phyloP scores from a whole-genome alignment of 2,888 invertebrate genomes.

The Drosophila lutescens region DNA sequence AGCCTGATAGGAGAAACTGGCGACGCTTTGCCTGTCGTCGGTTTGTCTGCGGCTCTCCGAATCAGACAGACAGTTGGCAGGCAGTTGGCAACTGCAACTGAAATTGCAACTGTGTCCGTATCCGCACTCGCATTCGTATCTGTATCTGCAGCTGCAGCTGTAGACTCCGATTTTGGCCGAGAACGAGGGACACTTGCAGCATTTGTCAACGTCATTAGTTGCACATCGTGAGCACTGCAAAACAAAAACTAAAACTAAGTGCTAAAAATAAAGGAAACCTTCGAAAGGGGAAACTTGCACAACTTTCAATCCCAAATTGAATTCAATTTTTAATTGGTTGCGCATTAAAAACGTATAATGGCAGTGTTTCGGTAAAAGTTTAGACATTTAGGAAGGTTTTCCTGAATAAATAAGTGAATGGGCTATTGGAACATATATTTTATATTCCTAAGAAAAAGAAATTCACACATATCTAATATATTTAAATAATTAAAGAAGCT shows the following conservation, averaged over 20 bases:
- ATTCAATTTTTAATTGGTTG: conserved; percentile 1
- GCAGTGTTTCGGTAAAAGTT: too few relatives aligned
- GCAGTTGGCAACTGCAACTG: conserved; percentile 8
- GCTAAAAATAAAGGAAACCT: too few relatives aligned
- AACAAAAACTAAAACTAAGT: too few relatives aligned
- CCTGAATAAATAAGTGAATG: too few relatives aligned
- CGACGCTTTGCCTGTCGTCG: conserved; percentile 53
- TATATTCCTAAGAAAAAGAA: too few relatives aligned
- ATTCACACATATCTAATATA: too few relatives aligned
- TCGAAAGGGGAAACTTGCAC: not conserved
- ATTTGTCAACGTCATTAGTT: conserved; percentile 49
- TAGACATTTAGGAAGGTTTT: too few relatives aligned
- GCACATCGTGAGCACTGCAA: conserved; percentile 15
- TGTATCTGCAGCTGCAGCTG: conserved; percentile 10
- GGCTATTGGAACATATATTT: too few relatives aligned
- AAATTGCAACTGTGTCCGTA: conserved; percentile 27
- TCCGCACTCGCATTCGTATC: conserved; percentile 8
- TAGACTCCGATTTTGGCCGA: conserved; percentile 18
- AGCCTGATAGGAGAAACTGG: conserved; percentile 12
- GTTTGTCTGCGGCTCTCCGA: conserved; percentile 51
- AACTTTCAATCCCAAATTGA: not conserved
- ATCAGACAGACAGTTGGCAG: conserved; percentile 15
- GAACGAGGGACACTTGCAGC: conserved; percentile 9
- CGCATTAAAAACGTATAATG: not conserved
- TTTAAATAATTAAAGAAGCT: too few relatives aligned